These are phyloP conservation scores for Taphrorychus bicolor DNA, from an alignment of 2,888 invertebrate genomes.

Conservation along the genomic window DNA sequence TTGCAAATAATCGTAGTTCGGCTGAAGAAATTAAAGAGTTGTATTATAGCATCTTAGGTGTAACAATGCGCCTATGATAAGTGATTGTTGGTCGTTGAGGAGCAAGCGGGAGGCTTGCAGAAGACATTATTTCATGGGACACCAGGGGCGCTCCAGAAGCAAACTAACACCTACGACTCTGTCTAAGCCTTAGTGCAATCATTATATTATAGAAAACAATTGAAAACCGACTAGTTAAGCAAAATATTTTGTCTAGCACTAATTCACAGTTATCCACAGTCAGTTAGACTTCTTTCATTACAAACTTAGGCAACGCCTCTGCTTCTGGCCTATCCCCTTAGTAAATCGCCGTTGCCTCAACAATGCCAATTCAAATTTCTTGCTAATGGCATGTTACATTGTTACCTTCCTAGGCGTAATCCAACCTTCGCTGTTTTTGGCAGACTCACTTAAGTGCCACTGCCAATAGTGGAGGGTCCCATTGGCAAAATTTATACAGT, in stretches of 20 bases:
- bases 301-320: conserved; percentile 18
- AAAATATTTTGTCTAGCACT: too few species aligned
- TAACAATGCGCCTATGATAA: conserved; percentile 41
- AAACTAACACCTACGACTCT: too few species aligned
- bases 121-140: neutral
- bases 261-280: too few species aligned
- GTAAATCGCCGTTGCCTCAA: conserved; percentile 49
- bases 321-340: conserved; percentile 5
- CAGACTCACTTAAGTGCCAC: conserved; percentile 33
- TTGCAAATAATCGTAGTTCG: conserved; percentile 4
- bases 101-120: neutral
- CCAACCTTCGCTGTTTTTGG: conserved; percentile 33
- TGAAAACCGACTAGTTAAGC: too few species aligned
- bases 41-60: conserved; percentile 40
- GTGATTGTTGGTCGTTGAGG: conserved; percentile 36
- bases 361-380: conserved; percentile 62
- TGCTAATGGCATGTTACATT: conserved; percentile 63
- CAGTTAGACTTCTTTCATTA: too few species aligned
- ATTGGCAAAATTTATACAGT: conserved; percentile 14
- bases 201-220: too few species aligned
- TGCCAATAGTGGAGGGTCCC: conserved; percentile 22
- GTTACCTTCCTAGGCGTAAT: conserved; percentile 56
- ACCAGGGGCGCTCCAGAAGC: neutral
- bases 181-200: too few species aligned
- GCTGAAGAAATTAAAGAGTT: conserved; percentile 33